Conservation (phyloP, 2,888 invertebrate species). For the Arrhopalites spinosus region DNA sequence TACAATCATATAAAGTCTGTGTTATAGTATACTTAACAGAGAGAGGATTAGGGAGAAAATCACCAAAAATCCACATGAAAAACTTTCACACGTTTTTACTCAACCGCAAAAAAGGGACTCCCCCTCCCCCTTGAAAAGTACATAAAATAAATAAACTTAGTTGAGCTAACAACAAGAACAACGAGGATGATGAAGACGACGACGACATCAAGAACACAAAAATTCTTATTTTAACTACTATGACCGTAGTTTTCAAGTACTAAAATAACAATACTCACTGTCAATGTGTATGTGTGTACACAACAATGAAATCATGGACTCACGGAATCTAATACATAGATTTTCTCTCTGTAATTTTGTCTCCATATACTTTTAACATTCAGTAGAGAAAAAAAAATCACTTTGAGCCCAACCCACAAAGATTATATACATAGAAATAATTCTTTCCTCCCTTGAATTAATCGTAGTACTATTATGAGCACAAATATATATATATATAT, state of each 20-base stretch:
- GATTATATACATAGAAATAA: background rate
- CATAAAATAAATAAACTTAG: background rate
- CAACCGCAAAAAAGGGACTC: conserved; percentile 23
- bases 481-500: background rate
- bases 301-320: conserved; percentile 1
- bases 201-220: conserved; percentile 5
- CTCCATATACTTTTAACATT: background rate
- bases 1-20: background rate
- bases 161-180: conserved; percentile 17
- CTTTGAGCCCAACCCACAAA: conserved; percentile 2
- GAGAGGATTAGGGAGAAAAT: background rate
- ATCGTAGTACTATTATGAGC: background rate
- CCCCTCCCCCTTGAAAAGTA: too few species aligned
- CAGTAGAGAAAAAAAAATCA: conserved; percentile 3
- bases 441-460: background rate
- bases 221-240: background rate
- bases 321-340: background rate
- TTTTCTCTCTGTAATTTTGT: conserved; percentile 1
- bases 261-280: conserved; percentile 2
- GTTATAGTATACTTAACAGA: too few species aligned
- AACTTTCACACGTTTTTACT: conserved; percentile 28
- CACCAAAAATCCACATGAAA: conserved; percentile 14
- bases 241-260: conserved; percentile 6
- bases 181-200: background rate
- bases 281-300: too few species aligned